Percentiles rank a stretch among this genome's conserved stretches.
These are phyloP conservation scores for Siniperca obscura DNA, from an alignment of 2,797 vertebrate genomes.

Conservation along the genomic window DNA sequence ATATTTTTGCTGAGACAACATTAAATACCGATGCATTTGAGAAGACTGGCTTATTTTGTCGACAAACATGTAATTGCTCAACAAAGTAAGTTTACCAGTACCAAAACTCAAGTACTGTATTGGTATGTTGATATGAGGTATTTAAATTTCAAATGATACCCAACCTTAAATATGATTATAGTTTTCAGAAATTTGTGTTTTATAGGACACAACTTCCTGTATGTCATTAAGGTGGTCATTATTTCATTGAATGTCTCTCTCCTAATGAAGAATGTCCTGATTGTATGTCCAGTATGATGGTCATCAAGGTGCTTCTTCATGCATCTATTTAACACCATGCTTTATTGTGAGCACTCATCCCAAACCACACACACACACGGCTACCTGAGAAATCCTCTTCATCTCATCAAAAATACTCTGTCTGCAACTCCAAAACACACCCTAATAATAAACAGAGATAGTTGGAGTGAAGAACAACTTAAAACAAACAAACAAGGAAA, in stretches of 20 bases:
- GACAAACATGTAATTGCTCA: too few species aligned
- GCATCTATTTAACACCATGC: slow-evolving; percentile 68
- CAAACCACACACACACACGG: slow-evolving; percentile 44
- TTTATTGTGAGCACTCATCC: neutral
- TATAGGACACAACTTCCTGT: neutral
- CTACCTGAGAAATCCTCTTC: slow-evolving; percentile 97
- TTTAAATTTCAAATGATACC: neutral
- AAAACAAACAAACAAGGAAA: slow-evolving; percentile 38
- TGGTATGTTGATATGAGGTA: neutral
- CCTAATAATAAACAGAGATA: slow-evolving; percentile 87
- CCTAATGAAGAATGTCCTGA: neutral
- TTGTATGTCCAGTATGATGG: neutral
- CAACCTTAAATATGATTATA: neutral
- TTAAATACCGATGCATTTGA: neutral
- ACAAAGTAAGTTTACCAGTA: neutral
- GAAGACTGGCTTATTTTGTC: too few species aligned
- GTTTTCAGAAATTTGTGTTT: neutral
- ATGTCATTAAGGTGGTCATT: neutral
- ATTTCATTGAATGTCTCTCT: neutral
- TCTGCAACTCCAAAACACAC: slow-evolving; percentile 97
- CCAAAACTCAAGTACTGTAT: neutral
- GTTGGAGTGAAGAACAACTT: slow-evolving; percentile 35
- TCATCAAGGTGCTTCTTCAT: slow-evolving; percentile 46
- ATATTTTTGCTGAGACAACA: neutral
- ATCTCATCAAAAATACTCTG: slow-evolving; percentile 99